These are phyloP conservation scores for Mechanitis messenoides DNA, from an alignment of 2,888 invertebrate genomes.

Conservation along the genomic window DNA sequence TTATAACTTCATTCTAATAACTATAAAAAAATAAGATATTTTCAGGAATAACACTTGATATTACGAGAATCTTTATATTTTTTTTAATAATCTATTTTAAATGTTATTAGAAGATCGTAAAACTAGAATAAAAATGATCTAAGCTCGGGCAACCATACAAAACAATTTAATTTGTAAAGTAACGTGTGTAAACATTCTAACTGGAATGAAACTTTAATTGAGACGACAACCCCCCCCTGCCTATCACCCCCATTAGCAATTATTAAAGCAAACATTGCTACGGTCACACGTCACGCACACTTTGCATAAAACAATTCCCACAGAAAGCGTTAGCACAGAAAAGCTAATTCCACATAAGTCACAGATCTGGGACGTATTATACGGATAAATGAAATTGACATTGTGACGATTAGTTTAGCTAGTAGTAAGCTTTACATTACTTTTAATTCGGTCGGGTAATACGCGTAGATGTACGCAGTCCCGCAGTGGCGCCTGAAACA, in stretches of 20 bases:
- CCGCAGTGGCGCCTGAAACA: slow-evolving; percentile 61
- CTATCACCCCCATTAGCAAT: not conserved
- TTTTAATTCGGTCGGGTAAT: slow-evolving; percentile 42
- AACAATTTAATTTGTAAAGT: not conserved
- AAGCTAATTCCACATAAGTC: not conserved
- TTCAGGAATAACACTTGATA: too few species aligned
- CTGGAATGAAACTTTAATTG: slow-evolving; percentile 1
- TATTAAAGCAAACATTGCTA: not conserved
- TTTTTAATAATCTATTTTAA: too few species aligned
- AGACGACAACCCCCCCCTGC: not conserved
- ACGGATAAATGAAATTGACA: slow-evolving; percentile 16
- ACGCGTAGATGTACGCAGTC: slow-evolving; percentile 61
- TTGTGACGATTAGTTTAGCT: slow-evolving; percentile 15
- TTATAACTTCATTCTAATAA: too few species aligned
- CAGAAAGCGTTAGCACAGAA: slow-evolving; percentile 3
- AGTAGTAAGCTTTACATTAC: slow-evolving; percentile 7
- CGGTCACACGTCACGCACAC: not conserved
- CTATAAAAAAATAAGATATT: too few species aligned
- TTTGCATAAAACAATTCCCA: slow-evolving; percentile 1
- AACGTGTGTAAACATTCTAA: not conserved
- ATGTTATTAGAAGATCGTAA: too few species aligned
- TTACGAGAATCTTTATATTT: too few species aligned
- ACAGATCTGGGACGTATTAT: slow-evolving; percentile 1
- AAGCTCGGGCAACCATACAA: not conserved
- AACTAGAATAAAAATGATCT: not conserved